Evolutionary conservation across 2,888 invertebrate genomes (phyloP), one percentile per base, ranked within the genome.

Genomic region (Standfussiana lucernea): DNA sequence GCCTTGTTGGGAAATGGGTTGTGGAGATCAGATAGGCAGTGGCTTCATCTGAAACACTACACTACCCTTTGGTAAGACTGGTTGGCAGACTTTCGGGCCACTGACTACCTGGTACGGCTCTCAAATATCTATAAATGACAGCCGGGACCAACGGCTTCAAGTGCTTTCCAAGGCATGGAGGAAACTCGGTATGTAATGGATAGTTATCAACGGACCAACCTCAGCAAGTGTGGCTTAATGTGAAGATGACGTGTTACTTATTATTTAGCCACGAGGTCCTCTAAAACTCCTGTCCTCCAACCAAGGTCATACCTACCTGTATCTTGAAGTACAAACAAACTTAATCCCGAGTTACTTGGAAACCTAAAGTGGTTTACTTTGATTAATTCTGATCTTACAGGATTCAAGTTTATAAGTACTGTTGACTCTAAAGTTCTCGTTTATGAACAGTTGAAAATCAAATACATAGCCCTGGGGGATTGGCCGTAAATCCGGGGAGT

Each of bases 341-440:
- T 32, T 18, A 32, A 6, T 32, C 45, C 18, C 28, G 6, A 68
- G 47, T n/a, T 64, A 56, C 64, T 35, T 28, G 15, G 3, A 61
- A 50, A 35, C 21, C 67, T 69, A 35, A 70, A 78, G 70, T 72
- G 35, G 71, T 69, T 84, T 28, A 62, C 65, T 72, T 53, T 61
- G 77, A 82, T 80, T 79, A 82, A 80, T 80, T 85, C 59, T 76
- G 70, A 80, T 75, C 75, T 78, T 61, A 50, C 35, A 64, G 66
- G 77, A 72, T 72, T 35, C 2, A 84, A 86, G 75, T 84, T 81
- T 78, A 70, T 81, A 77, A 86, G 86, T 79, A 81, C 69, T 72
- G 69, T 83, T 86, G 61, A 81, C 69, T 72, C 7, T 28, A 64
- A 74, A 84, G 65, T 85, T 76, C 32, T 50, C 28, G 59, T 76